Evolutionary conservation across 2,888 invertebrate species (phyloP), one percentile per base, ranked within the genome.

Genomic region (Eilema caniola): DNA sequence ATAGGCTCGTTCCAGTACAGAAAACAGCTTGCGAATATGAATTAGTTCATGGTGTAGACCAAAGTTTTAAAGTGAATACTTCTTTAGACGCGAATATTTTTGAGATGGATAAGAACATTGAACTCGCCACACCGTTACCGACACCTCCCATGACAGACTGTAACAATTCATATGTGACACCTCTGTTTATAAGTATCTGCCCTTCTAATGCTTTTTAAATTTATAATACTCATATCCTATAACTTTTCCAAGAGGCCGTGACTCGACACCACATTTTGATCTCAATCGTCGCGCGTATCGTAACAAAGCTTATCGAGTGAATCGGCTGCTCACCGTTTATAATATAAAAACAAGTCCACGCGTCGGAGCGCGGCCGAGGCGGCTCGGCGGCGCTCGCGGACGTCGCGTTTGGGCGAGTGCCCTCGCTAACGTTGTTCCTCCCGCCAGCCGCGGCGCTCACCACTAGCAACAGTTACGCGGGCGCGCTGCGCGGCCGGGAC

Each of bases 401-500:
- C 65, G 63, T 33, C 69, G 67, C 68, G 60, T 59, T 57, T 63
- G 41, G 33, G 64, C 25, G 53, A 70, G 67, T 69, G 67, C 47
- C 41, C 53, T 64, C 64, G 78, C 81, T 85, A 84, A 84, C 83
- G 76, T 69, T 68, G 73, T 69, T 88, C 83, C 81, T 85, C 83
- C 79, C 74, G 78, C 86, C 84, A 86, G 85, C 79, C 75, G 76
- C 83, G 79, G 78, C 81, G 80, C 83, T 74, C 74, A 87, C 89
- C 90, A 84, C 89, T 86, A 90, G 90, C 92, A 92, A 92, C 93
- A 97, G 98, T 96, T 98, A 98, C 97, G 98, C 98, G 94, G 97
- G 98, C 96, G 98, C 98, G 95, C 96, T 98, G 95, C 97, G 98
- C 95, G 98, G 98, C 94, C 97, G 97, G 82, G 97, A 97, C 94